Evolutionary conservation across 2,888 invertebrate genomes (phyloP), one percentile per base, ranked within the genome.

Genomic region (Osmoderma eremita): DNA sequence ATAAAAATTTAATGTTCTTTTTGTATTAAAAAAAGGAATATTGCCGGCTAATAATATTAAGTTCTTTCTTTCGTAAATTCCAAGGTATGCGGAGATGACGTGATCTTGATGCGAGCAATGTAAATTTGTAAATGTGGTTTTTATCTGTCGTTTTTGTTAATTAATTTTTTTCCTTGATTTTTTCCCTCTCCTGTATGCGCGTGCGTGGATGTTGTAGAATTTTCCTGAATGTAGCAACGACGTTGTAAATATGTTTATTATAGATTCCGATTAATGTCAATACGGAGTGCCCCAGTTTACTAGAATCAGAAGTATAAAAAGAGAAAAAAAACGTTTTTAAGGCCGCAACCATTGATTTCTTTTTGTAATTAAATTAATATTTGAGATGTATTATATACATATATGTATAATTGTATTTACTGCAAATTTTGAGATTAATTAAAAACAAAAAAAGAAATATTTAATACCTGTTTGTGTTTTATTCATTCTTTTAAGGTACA

Each of bases 101-200:
- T 24, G 30, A 30, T 30, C n/a, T n/a, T n/a, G 24, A 30, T 30
- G 30, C 30, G 36, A 49, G 30, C 56, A n/a, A 30, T 69, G 69
- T 69, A 69, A 69, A 69, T 69, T 67, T 69, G 67, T 69, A 69
- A 41, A 67, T 63, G 61, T 54, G 41, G 45, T 61, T 61, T 61
- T 61, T 42, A 41, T 41, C 45, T 17, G 36, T 22, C 30, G 15
- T 13, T 41, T 15, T 13, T 61, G 24, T 30, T 48, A 12, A 30
- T 45, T 30, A 12, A 36, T 58, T 22, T 5, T 42, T 41, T 15
- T 62, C n/a, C n/a, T n/a, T n/a, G n/a, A n/a, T 12, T 41, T 24
- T 20, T 30, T n/a, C 12, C 22, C 41, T 22, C 6, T 15, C 18
- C 20, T 45, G 48, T 45, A 18, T 36, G 30, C n/a, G 13, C 45